Base-by-base conservation (phyloP, 2,888 invertebrate species). In the Dynastes tityus region DNA sequence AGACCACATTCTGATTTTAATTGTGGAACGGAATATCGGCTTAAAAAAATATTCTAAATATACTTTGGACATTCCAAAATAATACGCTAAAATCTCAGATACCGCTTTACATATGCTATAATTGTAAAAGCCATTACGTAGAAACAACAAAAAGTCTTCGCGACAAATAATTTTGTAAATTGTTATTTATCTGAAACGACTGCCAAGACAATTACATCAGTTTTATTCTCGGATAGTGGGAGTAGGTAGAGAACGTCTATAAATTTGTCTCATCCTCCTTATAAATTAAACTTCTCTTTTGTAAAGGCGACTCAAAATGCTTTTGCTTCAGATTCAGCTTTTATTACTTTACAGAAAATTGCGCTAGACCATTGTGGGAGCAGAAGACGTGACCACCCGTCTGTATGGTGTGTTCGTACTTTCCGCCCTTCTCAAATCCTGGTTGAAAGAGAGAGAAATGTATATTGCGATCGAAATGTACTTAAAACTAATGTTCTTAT, bases 151-250 rank as follows among this genome's bases (percentile, higher is more conserved):
- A 11, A 65, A 73, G 51, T 51, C 4, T 11, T 11, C 29, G 27
- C 13, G 65, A n/a, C 49, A 64, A 22, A 76, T 76, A 76, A 55
- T 61, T 67, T 76, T 65, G 49, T n/a, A 76, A 45, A 65, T 76
- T 67, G 49, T 65, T 76, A 32, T 64, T 76, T 65, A 63, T 76
- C 37, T 65, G 61, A 45, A 61, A 27, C 61, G 58, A 73, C 86
- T 87, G 82, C 86, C 85, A 80, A 83, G 86, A 86, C 86, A 83
- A 83, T 87, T 87, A 87, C 84, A 83, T 87, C 87, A 87, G 84
- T 84, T 83, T 85, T 86, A 86, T 86, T 86, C 79, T 81, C 55
- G 79, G 68, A 63, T 80, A 79, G 83, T 81, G 79, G 82, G 81
- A 81, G 77, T 79, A 74, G 71, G 78, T 74, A 71, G 75, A 71